Percentiles rank a stretch among this genome's conserved stretches.
These are phyloP conservation scores for Etheostoma nigrum DNA, from an alignment of 2,797 vertebrate genomes.

Conservation along the genomic window DNA sequence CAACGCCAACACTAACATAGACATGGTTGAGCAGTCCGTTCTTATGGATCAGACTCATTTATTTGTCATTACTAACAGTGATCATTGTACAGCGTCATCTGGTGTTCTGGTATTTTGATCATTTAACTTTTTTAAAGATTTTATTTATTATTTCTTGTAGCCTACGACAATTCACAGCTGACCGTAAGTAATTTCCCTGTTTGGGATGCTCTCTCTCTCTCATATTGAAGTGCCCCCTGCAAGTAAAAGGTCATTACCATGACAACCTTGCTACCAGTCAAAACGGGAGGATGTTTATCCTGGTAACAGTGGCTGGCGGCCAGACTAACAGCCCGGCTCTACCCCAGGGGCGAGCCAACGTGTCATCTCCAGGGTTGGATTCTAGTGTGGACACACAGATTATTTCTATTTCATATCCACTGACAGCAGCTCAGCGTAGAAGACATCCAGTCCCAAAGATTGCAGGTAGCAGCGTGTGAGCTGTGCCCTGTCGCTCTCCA, in stretches of 20 bases:
- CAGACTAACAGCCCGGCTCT: constrained; percentile 65
- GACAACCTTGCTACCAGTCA: constrained; percentile 58
- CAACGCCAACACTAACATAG: too few species aligned
- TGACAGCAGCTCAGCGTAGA: background rate
- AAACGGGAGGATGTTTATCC: constrained; percentile 59
- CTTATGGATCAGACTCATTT: too few species aligned
- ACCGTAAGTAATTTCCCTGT: too few species aligned
- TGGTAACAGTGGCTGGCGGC: constrained; percentile 69
- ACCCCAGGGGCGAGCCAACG: constrained; percentile 34
- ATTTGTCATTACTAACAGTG: too few species aligned
- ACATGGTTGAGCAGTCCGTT: too few species aligned
- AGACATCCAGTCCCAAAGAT: background rate
- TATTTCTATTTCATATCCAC: background rate
- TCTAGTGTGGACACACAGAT: background rate
- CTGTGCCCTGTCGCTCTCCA: background rate
- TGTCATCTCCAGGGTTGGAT: constrained; percentile 12
- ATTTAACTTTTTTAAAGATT: too few species aligned
- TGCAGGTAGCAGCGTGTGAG: background rate
- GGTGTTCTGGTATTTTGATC: too few species aligned
- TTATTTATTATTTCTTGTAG: too few species aligned
- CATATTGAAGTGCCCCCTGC: constrained; percentile 57
- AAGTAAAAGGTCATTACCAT: constrained; percentile 71
- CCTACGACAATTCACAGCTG: too few species aligned
- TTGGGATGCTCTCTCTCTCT: too few species aligned
- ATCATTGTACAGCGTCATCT: too few species aligned